Percentiles rank a stretch among this genome's conserved stretches.
These are phyloP conservation scores for Tetramorium parvispinum DNA, from an alignment of 1,140 invertebrate genomes.

Conservation along the genomic window DNA sequence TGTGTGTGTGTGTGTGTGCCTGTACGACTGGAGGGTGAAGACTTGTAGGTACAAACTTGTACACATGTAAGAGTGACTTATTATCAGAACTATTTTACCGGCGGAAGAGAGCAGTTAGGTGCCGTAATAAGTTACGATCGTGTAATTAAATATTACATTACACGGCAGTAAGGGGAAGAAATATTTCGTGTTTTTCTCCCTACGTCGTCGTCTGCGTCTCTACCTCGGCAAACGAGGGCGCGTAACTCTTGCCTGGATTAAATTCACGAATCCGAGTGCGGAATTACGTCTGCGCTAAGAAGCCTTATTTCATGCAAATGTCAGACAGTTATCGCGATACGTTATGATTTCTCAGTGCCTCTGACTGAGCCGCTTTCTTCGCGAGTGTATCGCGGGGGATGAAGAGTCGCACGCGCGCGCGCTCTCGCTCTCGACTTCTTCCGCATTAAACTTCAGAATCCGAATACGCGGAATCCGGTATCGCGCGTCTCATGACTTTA, in stretches of 20 bases:
- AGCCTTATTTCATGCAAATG: constrained; percentile 42
- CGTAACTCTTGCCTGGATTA: constrained; percentile 32
- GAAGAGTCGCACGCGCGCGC: constrained; percentile 1
- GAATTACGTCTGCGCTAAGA: constrained; percentile 20
- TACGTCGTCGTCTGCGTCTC: not conserved
- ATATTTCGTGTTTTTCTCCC: constrained; percentile 23
- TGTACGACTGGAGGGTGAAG: not conserved
- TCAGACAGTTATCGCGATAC: constrained; percentile 18
- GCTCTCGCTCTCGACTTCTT: not conserved
- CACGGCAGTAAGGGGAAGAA: not conserved
- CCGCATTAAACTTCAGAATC: constrained; percentile 41
- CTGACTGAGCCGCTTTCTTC: not conserved
- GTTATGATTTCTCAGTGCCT: constrained; percentile 34
- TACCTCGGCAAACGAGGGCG: constrained; percentile 17
- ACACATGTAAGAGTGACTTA: constrained; percentile 12
- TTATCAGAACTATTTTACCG: constrained; percentile 6
- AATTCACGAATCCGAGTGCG: constrained; percentile 43
- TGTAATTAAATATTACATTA: constrained; percentile 58
- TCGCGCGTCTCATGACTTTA: constrained; percentile 45
- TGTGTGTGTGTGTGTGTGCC: too few relatives aligned
- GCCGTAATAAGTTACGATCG: constrained; percentile 20
- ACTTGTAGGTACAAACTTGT: not conserved
- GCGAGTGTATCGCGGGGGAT: not conserved
- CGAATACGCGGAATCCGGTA: constrained; percentile 22
- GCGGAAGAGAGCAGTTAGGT: not conserved